Evolutionary conservation across 2,797 vertebrate species (phyloP).

Genomic region (Crenichthys baileyi): DNA sequence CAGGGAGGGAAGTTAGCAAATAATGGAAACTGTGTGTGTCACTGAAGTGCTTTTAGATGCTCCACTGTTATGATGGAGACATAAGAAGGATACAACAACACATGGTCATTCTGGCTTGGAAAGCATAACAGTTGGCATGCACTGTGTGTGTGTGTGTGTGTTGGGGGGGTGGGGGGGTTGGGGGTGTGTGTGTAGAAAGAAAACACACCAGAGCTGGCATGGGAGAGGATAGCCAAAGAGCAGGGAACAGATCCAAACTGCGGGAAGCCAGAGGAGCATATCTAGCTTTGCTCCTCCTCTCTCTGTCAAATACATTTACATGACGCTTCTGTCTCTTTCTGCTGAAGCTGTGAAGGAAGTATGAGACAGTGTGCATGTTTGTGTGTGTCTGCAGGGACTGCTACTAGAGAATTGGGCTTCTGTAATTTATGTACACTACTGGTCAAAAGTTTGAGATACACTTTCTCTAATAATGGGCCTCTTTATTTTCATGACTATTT

Average conservation of each 20-base stretch:
- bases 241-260: constrained; percentile 61
- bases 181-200: constrained; percentile 19
- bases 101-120: constrained; percentile 74
- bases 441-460: no score
- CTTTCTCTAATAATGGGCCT: no score
- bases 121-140: constrained; percentile 67
- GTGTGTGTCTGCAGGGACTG: constrained; percentile 4
- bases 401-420: not conserved
- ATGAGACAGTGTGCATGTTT: constrained; percentile 22
- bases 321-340: constrained; percentile 33
- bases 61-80: constrained; percentile 65
- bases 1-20: not conserved
- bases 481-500: no score
- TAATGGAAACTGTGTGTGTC: constrained; percentile 19
- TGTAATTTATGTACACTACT: constrained; percentile 7
- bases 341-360: constrained; percentile 27
- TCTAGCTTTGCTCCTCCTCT: constrained; percentile 44
- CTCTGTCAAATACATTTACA: constrained; percentile 35
- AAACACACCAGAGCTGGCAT: constrained; percentile 42
- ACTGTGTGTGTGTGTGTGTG: constrained; percentile 42
- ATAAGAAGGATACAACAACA: constrained; percentile 71
- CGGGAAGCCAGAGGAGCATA: constrained; percentile 62
- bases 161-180: not conserved
- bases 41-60: constrained; percentile 45
- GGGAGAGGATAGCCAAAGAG: constrained; percentile 59